Percentiles rank a stretch among this genome's conserved stretches.
These are phyloP conservation scores for Oenanthe oenanthe DNA, from an alignment of 2,113 vertebrate genomes.

Conservation along the genomic window DNA sequence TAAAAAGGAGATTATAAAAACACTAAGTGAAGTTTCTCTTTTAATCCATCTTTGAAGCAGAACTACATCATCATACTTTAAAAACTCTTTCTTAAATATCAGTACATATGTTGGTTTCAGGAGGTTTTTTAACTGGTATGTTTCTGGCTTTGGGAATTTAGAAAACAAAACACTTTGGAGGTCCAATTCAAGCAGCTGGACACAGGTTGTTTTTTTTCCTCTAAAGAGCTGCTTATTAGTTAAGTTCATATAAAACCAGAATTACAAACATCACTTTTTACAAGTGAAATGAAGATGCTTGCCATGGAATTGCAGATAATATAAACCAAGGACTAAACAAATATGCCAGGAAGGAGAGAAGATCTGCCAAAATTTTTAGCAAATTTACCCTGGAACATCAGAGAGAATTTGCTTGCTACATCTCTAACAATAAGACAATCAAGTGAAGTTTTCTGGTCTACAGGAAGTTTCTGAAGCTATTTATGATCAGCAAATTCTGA, in stretches of 20 bases:
- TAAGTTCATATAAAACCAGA: background rate
- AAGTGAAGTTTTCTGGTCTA: background rate
- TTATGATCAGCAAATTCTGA: background rate
- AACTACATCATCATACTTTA: background rate
- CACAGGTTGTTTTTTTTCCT: too few relatives aligned
- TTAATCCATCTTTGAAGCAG: background rate
- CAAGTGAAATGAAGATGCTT: background rate
- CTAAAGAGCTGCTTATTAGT: background rate
- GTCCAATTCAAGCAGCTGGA: background rate
- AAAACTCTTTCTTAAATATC: background rate
- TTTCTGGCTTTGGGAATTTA: background rate
- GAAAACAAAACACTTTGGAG: background rate
- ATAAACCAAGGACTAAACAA: background rate
- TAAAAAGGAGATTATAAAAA: background rate
- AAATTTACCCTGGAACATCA: background rate
- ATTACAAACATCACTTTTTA: background rate
- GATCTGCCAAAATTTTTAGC: background rate
- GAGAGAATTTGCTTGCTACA: background rate
- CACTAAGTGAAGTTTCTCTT: background rate
- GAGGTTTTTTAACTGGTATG: fast-evolving
- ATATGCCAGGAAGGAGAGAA: background rate
- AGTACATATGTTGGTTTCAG: background rate
- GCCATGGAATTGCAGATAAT: background rate
- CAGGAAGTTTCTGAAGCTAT: background rate
- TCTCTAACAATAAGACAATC: background rate